phyloP scores from a whole-genome alignment of 2,113 vertebrate species.

The Pteropus alecto region DNA sequence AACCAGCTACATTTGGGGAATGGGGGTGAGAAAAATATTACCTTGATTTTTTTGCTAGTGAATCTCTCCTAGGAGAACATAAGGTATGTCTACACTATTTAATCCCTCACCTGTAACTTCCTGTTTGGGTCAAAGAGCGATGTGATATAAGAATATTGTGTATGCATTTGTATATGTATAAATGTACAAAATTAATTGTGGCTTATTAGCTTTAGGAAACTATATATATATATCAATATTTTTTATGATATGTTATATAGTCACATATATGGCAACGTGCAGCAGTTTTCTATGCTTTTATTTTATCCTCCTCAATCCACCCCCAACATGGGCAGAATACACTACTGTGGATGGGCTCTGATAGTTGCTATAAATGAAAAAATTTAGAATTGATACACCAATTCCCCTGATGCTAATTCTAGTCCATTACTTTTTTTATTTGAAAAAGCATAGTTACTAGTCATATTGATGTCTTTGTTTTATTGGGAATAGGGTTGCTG shows the following conservation, averaged over 20 bases:
- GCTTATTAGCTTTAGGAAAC: not conserved
- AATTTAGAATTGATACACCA: not conserved
- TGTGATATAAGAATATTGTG: not conserved
- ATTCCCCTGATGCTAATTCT: not conserved
- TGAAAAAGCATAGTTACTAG: not conserved
- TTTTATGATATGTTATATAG: not conserved
- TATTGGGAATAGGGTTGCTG: not conserved
- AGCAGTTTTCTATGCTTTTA: not conserved
- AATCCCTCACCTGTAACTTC: not conserved
- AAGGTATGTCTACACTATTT: not conserved
- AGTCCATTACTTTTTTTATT: not conserved
- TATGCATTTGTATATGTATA: not conserved
- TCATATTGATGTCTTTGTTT: not conserved
- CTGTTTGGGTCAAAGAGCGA: not conserved
- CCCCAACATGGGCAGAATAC: not conserved
- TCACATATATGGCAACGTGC: fast-evolving
- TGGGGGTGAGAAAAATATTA: not conserved
- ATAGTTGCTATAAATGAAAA: not conserved
- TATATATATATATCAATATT: no score
- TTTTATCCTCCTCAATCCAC: not conserved
- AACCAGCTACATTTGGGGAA: not conserved
- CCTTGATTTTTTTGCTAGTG: not conserved
- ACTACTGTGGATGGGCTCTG: fast-evolving
- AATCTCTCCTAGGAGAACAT: not conserved
- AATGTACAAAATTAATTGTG: not conserved